These are phyloP conservation scores for Sarcophaga variegata DNA, from an alignment of 2,888 invertebrate genomes.

Conservation along the genomic window DNA sequence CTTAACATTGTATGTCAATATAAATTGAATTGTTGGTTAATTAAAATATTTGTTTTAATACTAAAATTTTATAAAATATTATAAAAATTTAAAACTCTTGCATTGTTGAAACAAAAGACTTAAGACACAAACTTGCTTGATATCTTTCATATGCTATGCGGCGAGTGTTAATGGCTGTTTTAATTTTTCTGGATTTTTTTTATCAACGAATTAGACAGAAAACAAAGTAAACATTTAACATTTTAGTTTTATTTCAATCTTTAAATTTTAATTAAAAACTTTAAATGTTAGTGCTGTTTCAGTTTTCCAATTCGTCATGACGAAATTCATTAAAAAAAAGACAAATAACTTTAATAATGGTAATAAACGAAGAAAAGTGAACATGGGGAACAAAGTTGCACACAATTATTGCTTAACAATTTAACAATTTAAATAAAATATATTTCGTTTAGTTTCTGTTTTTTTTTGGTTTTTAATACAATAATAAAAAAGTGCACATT, in stretches of 20 bases:
- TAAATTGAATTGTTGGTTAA: too few relatives aligned
- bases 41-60: too few relatives aligned
- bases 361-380: slow-evolving; percentile 20
- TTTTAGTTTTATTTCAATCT: slow-evolving; percentile 13
- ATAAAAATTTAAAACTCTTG: too few relatives aligned
- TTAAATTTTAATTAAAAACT: slow-evolving; percentile 49
- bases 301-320: slow-evolving; percentile 40
- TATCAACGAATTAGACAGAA: neutral
- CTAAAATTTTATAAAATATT: neutral
- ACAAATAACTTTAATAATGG: slow-evolving; percentile 47
- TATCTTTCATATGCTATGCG: neutral
- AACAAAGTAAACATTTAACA: neutral
- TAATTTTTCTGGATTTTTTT: neutral
- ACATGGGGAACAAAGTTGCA: slow-evolving; percentile 22
- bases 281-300: slow-evolving; percentile 22
- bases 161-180: neutral
- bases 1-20: too few relatives aligned
- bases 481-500: neutral
- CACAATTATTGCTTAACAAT: slow-evolving; percentile 59
- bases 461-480: neutral
- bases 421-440: slow-evolving; percentile 46
- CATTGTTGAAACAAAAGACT: slow-evolving; percentile 52
- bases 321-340: slow-evolving; percentile 46
- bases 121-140: slow-evolving; percentile 55
- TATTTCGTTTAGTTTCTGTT: slow-evolving; percentile 31